A percentile compares a stretch with the other conserved stretches of the same genome.
phyloP scores from a whole-genome alignment of 1,140 invertebrate genomes.

The Drosophila grimshawi region DNA sequence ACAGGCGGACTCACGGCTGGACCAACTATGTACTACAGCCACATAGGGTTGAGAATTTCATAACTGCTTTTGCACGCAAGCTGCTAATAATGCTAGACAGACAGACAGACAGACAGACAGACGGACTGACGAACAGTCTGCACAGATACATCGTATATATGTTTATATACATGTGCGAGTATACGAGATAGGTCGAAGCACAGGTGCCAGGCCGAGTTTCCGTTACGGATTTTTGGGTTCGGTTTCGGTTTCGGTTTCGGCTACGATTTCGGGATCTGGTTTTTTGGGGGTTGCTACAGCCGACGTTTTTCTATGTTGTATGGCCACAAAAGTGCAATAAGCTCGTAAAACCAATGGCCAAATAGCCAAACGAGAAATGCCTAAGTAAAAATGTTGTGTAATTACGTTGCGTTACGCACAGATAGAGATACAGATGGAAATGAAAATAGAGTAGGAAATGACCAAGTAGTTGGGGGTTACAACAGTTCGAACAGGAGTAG shows the following conservation, averaged over 20 bases:
- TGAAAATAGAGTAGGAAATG: conserved; percentile 22
- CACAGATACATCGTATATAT: conserved; percentile 10
- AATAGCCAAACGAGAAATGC: conserved; percentile 71
- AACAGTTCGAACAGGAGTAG: not conserved
- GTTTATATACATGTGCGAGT: not conserved
- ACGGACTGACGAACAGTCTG: not conserved
- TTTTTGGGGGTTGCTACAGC: conserved; percentile 60
- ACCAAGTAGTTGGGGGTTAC: conserved; percentile 6
- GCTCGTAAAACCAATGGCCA: conserved; percentile 79
- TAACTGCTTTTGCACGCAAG: conserved; percentile 81
- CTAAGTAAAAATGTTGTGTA: conserved; percentile 79
- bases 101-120: not conserved
- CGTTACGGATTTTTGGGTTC: conserved; percentile 19
- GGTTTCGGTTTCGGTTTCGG: conserved; percentile 47
- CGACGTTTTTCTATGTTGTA: conserved; percentile 26
- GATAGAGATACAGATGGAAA: conserved; percentile 61
- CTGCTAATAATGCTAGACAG: conserved; percentile 67
- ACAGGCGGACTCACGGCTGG: conserved; percentile 19
- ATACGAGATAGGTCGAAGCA: conserved; percentile 28
- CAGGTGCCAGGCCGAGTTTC: conserved; percentile 60
- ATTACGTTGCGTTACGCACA: conserved; percentile 81
- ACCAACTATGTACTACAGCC: not conserved
- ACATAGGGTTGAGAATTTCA: conserved; percentile 62
- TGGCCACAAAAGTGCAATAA: conserved; percentile 76
- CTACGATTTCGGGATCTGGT: conserved; percentile 42